Base-by-base conservation (phyloP, 2,113 vertebrate genomes). In the Sinocyclocheilus rhinocerous region DNA sequence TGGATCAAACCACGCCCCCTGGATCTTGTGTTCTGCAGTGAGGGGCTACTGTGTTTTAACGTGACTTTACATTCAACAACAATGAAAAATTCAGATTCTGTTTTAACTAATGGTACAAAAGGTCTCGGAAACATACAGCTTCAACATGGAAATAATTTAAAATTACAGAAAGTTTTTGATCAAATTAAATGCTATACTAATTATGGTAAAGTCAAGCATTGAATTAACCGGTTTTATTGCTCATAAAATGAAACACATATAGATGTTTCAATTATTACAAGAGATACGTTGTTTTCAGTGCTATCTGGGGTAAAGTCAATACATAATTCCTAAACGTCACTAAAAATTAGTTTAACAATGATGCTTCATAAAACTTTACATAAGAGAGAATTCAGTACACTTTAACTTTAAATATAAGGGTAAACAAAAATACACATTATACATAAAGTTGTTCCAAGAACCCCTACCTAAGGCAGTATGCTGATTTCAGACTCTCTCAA, bases 131-230 rank as follows among this genome's bases (percentile, higher is more conserved):
- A 75, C 33, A 39, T n/a, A 59, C 61, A 65, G 61, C 61, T 65
- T n/a, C 61, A 26, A 26, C 24, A 26, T 26, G 24, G 61, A 65
- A 13, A 1, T 26, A 13, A 65, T 65, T 13, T 13, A 13, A 65
- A 65, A 24, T 65, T 10, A 65, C 61, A 65, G 10, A 52, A 52
- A 20, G 29, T 72, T 84, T 81, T 59, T 75, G 82, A 87, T 75
- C 83, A 67, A 81, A 88, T 81, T 15, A 81, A 85, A 87, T 67
- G 59, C 36, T 2, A 63, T 75, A 48, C 26, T 57, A 76, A 81
- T 29, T 6, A 63, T 13, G 13, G 59, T 59, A 59, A 88, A 70
- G 59, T 85, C 77, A 67, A 63, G 78, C 87, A 76, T 82, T 45
- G 26, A 20, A 84, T 85, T 76, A 81, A 85, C 75, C 77, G 76